Base-by-base conservation (phyloP, 2,797 vertebrate genomes). In the Varecia variegata region DNA sequence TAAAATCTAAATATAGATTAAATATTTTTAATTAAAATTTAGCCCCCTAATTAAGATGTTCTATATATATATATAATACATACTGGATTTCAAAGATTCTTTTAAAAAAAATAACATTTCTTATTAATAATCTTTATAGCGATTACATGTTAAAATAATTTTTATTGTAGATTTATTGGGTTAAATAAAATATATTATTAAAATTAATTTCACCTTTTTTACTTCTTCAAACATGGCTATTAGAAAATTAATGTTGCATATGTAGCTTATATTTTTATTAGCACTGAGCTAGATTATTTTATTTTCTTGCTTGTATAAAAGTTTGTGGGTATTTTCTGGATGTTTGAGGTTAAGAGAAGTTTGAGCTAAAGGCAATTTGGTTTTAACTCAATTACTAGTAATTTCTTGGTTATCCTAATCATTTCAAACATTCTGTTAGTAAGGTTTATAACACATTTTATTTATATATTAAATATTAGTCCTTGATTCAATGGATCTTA, bases 381-480 rank as follows among this genome's bases (percentile, higher is more conserved):
- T 79, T 23, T 90, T 60, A 45, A 89, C 89, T 96, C 45, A 65
- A 2, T 90, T 43, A 50, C 9, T 80, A 14, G 38, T 90, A 70
- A 80, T 76, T 81, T 70, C 35, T 76, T 94, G n/a, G 12, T 94
- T 88, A 54, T 73, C 7, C 67, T 90, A 11, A 40, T 56, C 38
- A 74, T 43, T 68, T 87, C 50, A 50, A 17, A 23, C 20, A n/a
- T 70, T 67, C n/a, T 45, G 17, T 70, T 70, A 65, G 60, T 76
- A 82, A 77, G 4, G 1, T 45, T 80, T 90, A 21, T 84, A 90
- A 89, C 40, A 4, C 20, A 79, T 35, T 96, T 93, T 90, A 18
- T 88, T 43, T 74, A n/a, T 60, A 77, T 93, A 47, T 90, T 90
- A 95, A 82, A 85, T 95, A 81, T 50, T 92, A 88, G 18, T 96